Base-by-base conservation (phyloP, 2,113 vertebrate species). In the Cheilinus undulatus region DNA sequence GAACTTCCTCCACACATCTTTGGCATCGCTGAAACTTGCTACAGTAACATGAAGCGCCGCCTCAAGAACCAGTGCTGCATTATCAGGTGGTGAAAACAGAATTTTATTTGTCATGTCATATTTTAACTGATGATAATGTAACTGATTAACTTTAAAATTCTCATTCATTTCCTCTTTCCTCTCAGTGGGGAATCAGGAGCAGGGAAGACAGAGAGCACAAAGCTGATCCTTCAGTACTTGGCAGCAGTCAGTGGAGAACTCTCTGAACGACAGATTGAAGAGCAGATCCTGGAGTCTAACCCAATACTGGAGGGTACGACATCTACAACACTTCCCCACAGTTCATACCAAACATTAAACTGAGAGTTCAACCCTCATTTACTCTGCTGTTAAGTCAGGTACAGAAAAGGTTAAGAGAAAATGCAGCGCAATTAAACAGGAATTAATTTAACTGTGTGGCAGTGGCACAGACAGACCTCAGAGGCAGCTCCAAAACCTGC, bases 201-300 rank as follows among this genome's bases (percentile, higher is more conserved):
- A 15, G 97, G 97, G 28, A 99, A 99, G 91, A 99, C 97, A 0
- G 97, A 99, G 88, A 97, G 95, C 83, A 96, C 96, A 0, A 99
- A 99, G 78, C 87, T 99, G 67, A 94, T 99, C 84, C 89, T 99
- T 45, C 96, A 97, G 86, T 99, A 97, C 78, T 84, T 99, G 86
- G 95, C 97, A 66, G 95, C 95, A 0, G 51, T 98, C 71, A 98
- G 97, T 0, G 96, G 96, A 0, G 94, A 95, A 71, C 95, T 94
- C 60, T 97, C 97, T 1, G 28, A 82, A 10, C 80, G 87, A 64
- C 94, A 94, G 94, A 94, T 97, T 26, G 97, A 99, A 59, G 94
- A 96, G 82, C 97, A 98, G 90, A 93, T 99, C 57, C 91, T 99
- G 43, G 96, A 99, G 83, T 96, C 97, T 30, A 98, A 97, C 85